Conservation (phyloP, 2,113 vertebrate species). For the Callaeas wilsoni region DNA sequence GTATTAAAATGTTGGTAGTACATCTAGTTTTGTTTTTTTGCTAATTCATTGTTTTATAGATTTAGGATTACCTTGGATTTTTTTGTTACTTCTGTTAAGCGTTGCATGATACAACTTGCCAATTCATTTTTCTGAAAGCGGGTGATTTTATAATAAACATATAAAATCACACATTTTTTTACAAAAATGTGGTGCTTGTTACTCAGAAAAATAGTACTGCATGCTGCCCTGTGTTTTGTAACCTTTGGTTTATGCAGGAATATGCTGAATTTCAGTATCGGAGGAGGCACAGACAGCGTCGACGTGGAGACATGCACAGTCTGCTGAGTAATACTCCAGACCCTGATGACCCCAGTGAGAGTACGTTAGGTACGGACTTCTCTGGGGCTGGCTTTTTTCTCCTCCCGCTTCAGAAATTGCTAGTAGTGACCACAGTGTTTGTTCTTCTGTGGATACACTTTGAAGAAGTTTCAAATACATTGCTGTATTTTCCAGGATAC, state of each 20-base stretch:
- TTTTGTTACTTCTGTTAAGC: slow-evolving; percentile 20
- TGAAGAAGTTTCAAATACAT: not conserved
- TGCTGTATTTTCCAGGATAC: not conserved
- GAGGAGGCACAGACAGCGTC: slow-evolving; percentile 88
- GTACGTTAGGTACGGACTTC: slow-evolving; percentile 78
- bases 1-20: slow-evolving; percentile 30
- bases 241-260: slow-evolving; percentile 85
- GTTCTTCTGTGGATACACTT: not conserved
- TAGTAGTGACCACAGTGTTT: not conserved
- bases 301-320: slow-evolving; percentile 89
- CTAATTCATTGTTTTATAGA: not conserved
- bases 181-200: slow-evolving; percentile 44
- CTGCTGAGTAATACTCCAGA: slow-evolving; percentile 87
- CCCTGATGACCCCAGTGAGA: slow-evolving; percentile 82
- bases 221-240: slow-evolving; percentile 77
- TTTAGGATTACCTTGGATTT: not conserved
- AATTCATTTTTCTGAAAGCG: slow-evolving; percentile 51
- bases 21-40: not conserved
- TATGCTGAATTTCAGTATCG: slow-evolving; percentile 99
- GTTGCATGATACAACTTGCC: slow-evolving; percentile 58
- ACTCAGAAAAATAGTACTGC: slow-evolving; percentile 64
- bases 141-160: slow-evolving; percentile 70
- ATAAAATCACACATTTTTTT: slow-evolving; percentile 75
- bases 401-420: not conserved
- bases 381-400: not conserved